Evolutionary conservation across 2,888 invertebrate species (phyloP), one percentile per base, ranked within the genome.

Genomic region (Caradrina clavipalpis): DNA sequence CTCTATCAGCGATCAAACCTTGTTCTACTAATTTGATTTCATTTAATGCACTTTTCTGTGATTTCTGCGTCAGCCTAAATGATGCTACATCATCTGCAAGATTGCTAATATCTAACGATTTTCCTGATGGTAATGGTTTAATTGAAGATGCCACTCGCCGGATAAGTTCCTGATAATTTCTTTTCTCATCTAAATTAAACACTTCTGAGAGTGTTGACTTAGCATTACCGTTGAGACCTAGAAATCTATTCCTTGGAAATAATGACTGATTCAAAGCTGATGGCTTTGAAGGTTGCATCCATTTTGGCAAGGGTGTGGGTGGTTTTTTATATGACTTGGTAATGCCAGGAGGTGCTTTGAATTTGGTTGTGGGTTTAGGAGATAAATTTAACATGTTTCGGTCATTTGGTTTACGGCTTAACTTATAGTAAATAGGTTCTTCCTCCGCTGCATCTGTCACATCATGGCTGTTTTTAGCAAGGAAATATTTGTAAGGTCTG

Each of bases 171-270:
- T 95, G 95, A 80, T 97, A 97, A 83, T 94, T 94, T 82, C 90
- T 93, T 84, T 96, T 97, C 77, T 97, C 97, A 80, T 96, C 96
- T 84, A 97, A 90, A 87, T 96, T 94, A 78, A 96, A 96, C 65
- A 96, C 94, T 87, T 96, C 96, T 45, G 96, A 92, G 50, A 96
- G 85, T 61, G 94, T 93, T 15, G 93, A 88, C 73, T 91, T 90
- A 45, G 87, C 84, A 64, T 91, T 94, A 13, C 95, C 93, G 80
- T 94, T 95, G 1, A 89, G 57, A 69, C 89, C 90, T 73, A 87
- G 75, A 73, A 86, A 88, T 86, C 88, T 90, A 85, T 86, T 95
- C 84, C 89, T 90, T 57, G 86, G 59, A 72, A 78, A 83, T 64
- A 89, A 85, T 55, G 89, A 86, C 73, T 90, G 83, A 87, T 90